Conservation (phyloP, 1,140 invertebrate species). For the Magallana angulata region DNA sequence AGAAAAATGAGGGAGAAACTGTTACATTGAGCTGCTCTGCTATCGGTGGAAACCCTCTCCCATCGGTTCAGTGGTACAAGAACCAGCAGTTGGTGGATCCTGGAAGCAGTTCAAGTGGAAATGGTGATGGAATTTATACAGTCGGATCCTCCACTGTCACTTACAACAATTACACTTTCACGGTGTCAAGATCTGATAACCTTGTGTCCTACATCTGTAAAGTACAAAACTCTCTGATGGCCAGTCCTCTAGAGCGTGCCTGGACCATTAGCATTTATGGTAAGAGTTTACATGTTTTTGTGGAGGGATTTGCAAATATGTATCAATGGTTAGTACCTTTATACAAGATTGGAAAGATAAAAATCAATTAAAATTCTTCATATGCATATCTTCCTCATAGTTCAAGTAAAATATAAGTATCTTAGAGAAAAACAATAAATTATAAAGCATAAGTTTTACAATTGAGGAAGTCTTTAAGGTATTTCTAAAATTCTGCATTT, state of each 20-base stretch:
- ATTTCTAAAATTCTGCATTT: too few relatives aligned
- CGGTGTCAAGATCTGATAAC: constrained; percentile 3
- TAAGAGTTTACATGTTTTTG: not conserved
- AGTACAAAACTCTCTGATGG: not conserved
- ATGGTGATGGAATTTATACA: not conserved
- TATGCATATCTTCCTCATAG: too few relatives aligned
- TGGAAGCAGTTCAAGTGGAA: not conserved
- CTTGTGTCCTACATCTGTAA: not conserved
- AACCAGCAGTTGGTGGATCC: not conserved
- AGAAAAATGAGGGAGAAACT: not conserved
- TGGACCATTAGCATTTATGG: constrained; percentile 29
- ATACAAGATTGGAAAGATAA: too few relatives aligned
- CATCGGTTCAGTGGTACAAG: constrained; percentile 5
- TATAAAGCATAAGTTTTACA: too few relatives aligned
- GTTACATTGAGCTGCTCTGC: not conserved
- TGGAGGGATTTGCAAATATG: not conserved
- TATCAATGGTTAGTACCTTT: too few relatives aligned
- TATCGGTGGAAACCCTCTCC: constrained; percentile 14
- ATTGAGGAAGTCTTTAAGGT: too few relatives aligned
- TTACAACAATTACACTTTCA: constrained; percentile 20
- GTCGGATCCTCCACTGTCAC: constrained; percentile 15
- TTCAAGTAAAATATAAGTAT: too few relatives aligned
- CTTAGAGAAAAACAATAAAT: too few relatives aligned
- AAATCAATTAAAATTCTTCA: too few relatives aligned
- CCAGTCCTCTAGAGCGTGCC: not conserved